Conservation (phyloP, 2,113 vertebrate species). For the Dascyllus trimaculatus region DNA sequence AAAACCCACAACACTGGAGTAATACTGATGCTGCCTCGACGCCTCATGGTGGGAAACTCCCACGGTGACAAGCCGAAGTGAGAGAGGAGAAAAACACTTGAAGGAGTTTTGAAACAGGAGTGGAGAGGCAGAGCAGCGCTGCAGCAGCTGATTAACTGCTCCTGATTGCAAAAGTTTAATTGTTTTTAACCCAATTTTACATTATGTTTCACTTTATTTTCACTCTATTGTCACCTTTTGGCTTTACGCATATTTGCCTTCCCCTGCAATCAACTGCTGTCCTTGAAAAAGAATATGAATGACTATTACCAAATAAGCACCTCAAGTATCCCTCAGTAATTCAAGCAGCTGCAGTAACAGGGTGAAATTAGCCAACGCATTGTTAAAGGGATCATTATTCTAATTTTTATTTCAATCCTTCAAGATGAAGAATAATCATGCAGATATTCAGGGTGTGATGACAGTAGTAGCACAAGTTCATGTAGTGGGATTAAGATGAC, state of each 20-base stretch:
- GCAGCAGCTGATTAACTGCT: constrained; percentile 13
- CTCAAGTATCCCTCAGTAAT: neutral
- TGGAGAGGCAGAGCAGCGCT: constrained; percentile 12
- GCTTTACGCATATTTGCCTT: constrained; percentile 5
- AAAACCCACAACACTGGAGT: neutral
- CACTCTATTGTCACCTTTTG: neutral
- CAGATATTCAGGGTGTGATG: no score
- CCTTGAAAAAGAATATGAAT: constrained; percentile 3
- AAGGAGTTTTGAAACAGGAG: constrained; percentile 12
- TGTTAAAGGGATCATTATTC: no score
- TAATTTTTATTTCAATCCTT: no score
- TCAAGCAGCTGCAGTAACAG: neutral
- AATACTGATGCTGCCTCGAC: neutral
- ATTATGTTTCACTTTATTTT: constrained; percentile 5
- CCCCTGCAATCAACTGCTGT: neutral
- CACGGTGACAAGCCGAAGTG: neutral
- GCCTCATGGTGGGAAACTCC: constrained; percentile 1
- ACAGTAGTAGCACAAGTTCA: no score
- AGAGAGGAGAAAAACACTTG: constrained; percentile 31
- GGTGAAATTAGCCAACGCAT: no score
- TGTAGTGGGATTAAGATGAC: no score
- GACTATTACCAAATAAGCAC: neutral
- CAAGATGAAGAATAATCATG: no score
- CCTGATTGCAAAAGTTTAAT: constrained; percentile 31
- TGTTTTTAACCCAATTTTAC: constrained; percentile 7